phyloP scores from a whole-genome alignment of 2,797 vertebrate genomes.

The Threskiornis aethiopicus region DNA sequence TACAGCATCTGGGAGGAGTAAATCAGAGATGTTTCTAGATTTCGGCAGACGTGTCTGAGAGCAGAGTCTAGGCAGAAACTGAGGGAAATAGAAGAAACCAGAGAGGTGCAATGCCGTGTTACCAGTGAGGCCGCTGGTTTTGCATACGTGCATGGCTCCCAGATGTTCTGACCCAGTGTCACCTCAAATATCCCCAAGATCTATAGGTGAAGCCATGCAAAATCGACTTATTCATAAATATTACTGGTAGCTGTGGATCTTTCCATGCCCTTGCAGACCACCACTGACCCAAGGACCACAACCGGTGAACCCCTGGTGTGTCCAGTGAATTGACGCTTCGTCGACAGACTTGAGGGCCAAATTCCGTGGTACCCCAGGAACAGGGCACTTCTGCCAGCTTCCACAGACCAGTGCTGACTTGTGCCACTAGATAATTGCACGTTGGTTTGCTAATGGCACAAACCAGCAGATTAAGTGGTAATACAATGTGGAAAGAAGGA shows the following conservation, averaged over 20 bases:
- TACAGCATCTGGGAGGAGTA: neutral
- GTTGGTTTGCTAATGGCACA: neutral
- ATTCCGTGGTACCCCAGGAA: neutral
- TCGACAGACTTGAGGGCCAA: neutral
- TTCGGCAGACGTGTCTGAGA: neutral
- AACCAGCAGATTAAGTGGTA: neutral
- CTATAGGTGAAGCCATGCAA: neutral
- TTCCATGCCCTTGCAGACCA: neutral
- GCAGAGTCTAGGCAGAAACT: neutral
- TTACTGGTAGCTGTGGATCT: neutral
- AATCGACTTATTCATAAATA: neutral
- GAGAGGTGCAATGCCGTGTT: rapidly evolving
- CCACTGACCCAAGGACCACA: neutral
- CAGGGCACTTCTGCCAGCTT: neutral
- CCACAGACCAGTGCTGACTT: neutral
- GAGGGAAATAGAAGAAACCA: neutral
- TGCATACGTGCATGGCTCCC: rapidly evolving
- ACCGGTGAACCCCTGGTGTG: neutral
- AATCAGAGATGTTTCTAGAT: neutral
- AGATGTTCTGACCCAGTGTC: neutral
- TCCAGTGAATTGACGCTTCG: neutral
- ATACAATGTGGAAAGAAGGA: neutral
- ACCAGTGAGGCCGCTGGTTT: neutral
- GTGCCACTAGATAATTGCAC: neutral
- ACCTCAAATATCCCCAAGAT: neutral